These are phyloP conservation scores for Gallinago paraguaiae DNA, from an alignment of 2,113 vertebrate species.

Conservation along the genomic window DNA sequence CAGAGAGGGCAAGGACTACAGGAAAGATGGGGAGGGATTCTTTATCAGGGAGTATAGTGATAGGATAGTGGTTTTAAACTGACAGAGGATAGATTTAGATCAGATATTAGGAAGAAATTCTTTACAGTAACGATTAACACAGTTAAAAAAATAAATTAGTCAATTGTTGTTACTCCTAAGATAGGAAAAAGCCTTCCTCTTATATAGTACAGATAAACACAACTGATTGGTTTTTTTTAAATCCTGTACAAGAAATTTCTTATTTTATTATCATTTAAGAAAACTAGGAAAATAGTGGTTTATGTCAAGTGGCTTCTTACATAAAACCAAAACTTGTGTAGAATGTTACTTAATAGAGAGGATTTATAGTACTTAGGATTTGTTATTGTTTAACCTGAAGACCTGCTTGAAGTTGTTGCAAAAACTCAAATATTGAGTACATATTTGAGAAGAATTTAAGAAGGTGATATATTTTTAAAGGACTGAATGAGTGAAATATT, in stretches of 20 bases:
- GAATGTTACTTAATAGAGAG: background rate
- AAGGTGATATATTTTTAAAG: conserved; percentile 54
- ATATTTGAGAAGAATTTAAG: conserved; percentile 61
- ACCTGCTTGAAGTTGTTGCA: background rate
- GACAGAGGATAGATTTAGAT: background rate
- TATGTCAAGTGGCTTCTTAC: background rate
- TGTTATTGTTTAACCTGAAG: conserved; percentile 22
- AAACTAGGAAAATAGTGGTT: background rate
- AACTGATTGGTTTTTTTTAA: background rate
- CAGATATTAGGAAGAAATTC: background rate
- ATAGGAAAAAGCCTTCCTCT: background rate
- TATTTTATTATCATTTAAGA: background rate
- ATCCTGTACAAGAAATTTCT: background rate
- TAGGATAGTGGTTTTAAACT: background rate
- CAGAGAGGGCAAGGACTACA: background rate
- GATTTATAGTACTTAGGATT: background rate
- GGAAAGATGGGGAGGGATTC: background rate
- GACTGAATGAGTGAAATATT: conserved; percentile 54
- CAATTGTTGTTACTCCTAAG: background rate
- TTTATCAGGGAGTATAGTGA: background rate
- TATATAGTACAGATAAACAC: background rate
- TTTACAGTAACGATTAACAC: background rate
- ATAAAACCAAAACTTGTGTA: background rate
- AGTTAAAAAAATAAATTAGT: background rate
- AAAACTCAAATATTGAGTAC: conserved; percentile 26